Evolutionary conservation across 2,797 vertebrate genomes (phyloP).

Genomic region (Alcedo quadribrachys): DNA sequence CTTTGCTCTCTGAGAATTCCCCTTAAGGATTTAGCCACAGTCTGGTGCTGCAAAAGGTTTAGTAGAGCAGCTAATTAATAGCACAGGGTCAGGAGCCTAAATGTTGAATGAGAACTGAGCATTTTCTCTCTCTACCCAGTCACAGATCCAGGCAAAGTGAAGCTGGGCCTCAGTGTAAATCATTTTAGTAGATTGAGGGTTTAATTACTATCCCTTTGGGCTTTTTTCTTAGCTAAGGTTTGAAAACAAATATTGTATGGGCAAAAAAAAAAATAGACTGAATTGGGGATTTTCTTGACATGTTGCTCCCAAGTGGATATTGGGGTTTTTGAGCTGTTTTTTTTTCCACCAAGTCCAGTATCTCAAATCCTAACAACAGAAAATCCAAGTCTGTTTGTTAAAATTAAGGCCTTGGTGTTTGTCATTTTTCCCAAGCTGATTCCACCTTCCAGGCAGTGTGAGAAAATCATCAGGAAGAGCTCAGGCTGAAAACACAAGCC

Average conservation of each 20-base stretch:
- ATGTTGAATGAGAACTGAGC: rapidly evolving
- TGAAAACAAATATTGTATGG: neutral
- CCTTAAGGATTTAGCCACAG: neutral
- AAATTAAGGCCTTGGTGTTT: neutral
- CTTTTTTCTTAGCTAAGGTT: neutral
- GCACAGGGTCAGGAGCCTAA: neutral
- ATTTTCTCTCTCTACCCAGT: neutral
- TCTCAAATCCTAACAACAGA: neutral
- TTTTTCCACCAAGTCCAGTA: neutral
- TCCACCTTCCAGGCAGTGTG: neutral
- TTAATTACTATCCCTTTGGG: neutral
- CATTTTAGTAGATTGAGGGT: neutral
- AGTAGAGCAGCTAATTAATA: neutral
- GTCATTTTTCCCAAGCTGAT: neutral
- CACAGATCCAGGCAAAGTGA: neutral
- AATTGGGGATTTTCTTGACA: neutral
- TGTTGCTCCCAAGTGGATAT: too few species aligned
- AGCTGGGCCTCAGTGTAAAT: neutral
- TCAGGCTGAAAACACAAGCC: neutral
- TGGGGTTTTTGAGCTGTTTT: too few species aligned
- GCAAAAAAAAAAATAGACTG: neutral
- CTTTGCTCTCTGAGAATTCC: neutral
- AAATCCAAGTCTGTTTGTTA: neutral
- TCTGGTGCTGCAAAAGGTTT: neutral
- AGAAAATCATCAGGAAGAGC: neutral